These are phyloP conservation scores for Protosalanx chinensis DNA, from an alignment of 2,797 vertebrate species.

Conservation along the genomic window DNA sequence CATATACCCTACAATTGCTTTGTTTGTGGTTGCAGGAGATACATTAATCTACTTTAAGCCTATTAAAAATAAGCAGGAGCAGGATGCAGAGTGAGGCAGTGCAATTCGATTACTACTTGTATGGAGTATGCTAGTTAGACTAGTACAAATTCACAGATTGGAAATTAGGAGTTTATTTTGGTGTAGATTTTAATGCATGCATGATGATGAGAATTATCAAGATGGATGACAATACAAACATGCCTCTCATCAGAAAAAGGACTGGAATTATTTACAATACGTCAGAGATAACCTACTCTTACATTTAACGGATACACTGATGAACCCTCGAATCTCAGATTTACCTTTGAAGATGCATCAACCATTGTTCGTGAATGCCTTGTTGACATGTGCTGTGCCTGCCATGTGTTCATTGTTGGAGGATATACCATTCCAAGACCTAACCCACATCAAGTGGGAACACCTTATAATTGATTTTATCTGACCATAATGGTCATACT, in stretches of 20 bases:
- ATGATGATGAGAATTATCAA: neutral
- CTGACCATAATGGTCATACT: constrained; percentile 34
- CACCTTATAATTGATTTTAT: neutral
- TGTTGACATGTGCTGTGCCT: neutral
- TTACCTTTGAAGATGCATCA: neutral
- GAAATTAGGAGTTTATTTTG: neutral
- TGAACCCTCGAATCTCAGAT: neutral
- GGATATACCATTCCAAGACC: neutral
- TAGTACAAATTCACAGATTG: too few species aligned
- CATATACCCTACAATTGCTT: neutral
- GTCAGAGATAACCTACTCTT: neutral
- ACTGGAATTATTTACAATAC: neutral
- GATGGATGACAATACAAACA: too few species aligned
- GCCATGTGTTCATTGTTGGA: neutral
- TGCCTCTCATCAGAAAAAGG: neutral
- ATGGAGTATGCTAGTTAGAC: too few species aligned
- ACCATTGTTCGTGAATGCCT: neutral
- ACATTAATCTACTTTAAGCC: constrained; percentile 13
- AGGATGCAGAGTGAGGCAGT: neutral
- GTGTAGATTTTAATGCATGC: neutral
- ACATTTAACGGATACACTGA: neutral
- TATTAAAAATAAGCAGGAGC: constrained; percentile 17
- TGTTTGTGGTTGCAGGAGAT: neutral
- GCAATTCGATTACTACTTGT: neutral
- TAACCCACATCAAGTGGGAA: neutral